Evolutionary conservation across 2,113 vertebrate species (phyloP), one percentile per base, ranked within the genome.

Genomic region (Butorides virescens): DNA sequence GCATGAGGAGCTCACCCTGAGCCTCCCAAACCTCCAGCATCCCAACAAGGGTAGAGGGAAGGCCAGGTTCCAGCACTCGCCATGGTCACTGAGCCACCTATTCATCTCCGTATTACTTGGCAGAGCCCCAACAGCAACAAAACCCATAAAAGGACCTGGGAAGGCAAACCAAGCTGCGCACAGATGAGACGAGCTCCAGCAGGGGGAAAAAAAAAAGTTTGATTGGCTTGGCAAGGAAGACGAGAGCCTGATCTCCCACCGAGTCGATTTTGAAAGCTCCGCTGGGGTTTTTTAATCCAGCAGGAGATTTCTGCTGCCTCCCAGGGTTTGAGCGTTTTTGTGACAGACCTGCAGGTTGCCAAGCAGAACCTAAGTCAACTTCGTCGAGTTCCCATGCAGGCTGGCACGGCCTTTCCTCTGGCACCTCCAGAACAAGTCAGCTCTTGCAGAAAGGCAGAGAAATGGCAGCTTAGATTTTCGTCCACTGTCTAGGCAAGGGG

Each of bases 201-300:
- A 1, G 70, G 15, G 15, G 8, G 8, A 42, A 56, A 84, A 86
- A 29, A 55, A 59, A 71, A 73, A 44, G 47, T 5, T 87, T 12
- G 11, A 89, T 37, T 91, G 91, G 96, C 70, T 94, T 94, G 91
- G 93, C 94, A 93, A 37, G 55, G 78, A 66, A 88, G 90, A 63
- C 3, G 5, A 94, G 72, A 83, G 80, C 92, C 84, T 46, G 36
- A 89, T 85, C 94, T 91, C 93, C 90, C 3, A 4, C 84, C 1
- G 72, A 88, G 93, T 66, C 7, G 23, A 90, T 94, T 95, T 71
- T 85, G 86, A 94, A 89, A 95, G 89, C 92, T 95, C 91, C 1
- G 25, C 29, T 72, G 92, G 88, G 70, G 52, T 80, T 93, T 93
- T 94, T 93, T 84, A 96, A 96, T 86, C 93, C 91, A 86, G 88